A percentile compares a stretch with the other conserved stretches of the same genome.
These are phyloP conservation scores for Misgurnus mizolepis DNA, from an alignment of 2,113 vertebrate genomes.

Conservation along the genomic window DNA sequence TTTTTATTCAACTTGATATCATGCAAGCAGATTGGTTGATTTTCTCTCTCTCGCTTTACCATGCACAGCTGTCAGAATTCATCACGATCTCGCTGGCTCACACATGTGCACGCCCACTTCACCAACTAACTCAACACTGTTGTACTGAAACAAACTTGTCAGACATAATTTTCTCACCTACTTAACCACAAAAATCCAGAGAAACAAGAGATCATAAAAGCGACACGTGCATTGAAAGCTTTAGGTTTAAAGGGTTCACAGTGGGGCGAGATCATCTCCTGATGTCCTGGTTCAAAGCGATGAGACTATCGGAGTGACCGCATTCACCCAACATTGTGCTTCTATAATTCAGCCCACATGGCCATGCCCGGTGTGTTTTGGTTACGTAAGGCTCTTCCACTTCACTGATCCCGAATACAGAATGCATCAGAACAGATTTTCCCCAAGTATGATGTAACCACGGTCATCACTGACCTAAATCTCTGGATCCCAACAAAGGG, in stretches of 20 bases:
- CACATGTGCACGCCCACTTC: slow-evolving; percentile 39
- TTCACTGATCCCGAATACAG: slow-evolving; percentile 17
- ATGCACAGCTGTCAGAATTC: slow-evolving; percentile 63
- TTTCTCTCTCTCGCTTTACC: slow-evolving; percentile 60
- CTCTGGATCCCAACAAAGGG: neutral
- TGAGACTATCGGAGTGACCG: neutral
- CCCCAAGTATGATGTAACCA: slow-evolving; percentile 32
- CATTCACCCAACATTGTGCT: neutral
- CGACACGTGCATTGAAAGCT: too few relatives aligned
- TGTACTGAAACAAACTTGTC: slow-evolving; percentile 16
- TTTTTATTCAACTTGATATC: slow-evolving; percentile 68
- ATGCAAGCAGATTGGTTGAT: slow-evolving; percentile 66
- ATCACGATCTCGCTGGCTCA: slow-evolving; percentile 64
- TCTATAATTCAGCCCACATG: neutral
- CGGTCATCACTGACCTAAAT: slow-evolving; percentile 3
- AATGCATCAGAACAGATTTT: slow-evolving; percentile 4
- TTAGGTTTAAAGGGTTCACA: too few relatives aligned
- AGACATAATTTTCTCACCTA: slow-evolving; percentile 47
- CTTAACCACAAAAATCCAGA: neutral
- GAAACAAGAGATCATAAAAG: neutral
- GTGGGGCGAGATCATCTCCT: neutral
- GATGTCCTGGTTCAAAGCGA: neutral
- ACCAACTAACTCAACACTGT: slow-evolving; percentile 47
- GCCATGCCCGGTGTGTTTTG: neutral
- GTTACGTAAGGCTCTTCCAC: slow-evolving; percentile 52